Conservation (phyloP, 2,113 vertebrate species). For the Colaptes auratus region DNA sequence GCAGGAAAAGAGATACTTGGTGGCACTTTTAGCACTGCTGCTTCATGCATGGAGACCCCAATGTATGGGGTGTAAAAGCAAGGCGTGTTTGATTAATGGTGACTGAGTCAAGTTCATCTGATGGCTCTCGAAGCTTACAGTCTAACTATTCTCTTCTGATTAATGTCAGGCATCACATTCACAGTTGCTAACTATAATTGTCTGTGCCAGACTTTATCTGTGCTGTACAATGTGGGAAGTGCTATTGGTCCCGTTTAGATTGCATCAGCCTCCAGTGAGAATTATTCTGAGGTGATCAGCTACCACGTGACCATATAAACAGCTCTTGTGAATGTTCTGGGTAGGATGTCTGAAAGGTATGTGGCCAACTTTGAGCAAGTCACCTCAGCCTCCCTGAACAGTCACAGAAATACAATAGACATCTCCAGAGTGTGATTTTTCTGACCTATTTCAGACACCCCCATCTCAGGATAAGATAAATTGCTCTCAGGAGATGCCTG, state of each 20-base stretch:
- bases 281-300: not conserved
- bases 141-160: conserved; percentile 3
- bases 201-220: not conserved
- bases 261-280: not conserved
- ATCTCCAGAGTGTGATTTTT: conserved; percentile 35
- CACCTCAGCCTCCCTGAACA: not conserved
- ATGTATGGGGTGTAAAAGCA: not conserved
- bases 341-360: not conserved
- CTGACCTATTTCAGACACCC: not conserved
- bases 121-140: not conserved
- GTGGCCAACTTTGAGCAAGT: not conserved
- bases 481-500: conserved; percentile 17
- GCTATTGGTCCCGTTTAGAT: not conserved
- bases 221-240: not conserved
- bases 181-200: not conserved
- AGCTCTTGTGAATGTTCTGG: not conserved
- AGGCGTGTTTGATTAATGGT: not conserved
- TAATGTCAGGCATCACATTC: conserved; percentile 19
- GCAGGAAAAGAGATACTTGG: not conserved
- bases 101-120: not conserved
- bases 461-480: not conserved
- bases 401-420: not conserved
- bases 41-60: not conserved
- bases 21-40: fast-evolving
- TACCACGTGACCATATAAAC: not conserved